A percentile compares a stretch with the other conserved stretches of the same genome.
These are phyloP conservation scores for Trochalopteron elliotii DNA, from an alignment of 2,113 vertebrate species.

Conservation along the genomic window DNA sequence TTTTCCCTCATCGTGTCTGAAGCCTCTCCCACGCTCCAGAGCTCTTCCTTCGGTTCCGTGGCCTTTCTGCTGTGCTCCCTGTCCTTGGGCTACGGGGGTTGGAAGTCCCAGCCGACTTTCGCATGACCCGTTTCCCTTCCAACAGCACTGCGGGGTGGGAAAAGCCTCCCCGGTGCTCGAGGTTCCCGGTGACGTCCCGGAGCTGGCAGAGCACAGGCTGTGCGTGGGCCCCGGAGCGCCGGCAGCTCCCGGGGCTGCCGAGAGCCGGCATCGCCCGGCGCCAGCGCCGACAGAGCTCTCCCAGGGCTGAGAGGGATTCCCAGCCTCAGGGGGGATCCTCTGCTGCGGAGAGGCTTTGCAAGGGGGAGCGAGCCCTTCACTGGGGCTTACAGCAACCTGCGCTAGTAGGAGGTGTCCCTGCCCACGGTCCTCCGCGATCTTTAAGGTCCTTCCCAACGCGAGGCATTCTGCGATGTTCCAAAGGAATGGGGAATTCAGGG, in stretches of 20 bases:
- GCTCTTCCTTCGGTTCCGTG: background rate
- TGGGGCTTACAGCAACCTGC: background rate
- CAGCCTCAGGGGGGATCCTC: background rate
- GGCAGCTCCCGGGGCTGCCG: background rate
- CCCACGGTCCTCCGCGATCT: background rate
- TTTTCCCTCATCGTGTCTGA: background rate
- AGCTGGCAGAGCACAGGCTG: background rate
- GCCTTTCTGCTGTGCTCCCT: background rate
- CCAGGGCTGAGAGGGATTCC: background rate
- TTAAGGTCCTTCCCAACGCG: background rate
- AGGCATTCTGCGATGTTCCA: background rate
- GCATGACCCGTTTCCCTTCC: accelerated
- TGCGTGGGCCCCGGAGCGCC: background rate
- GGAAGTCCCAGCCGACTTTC: background rate
- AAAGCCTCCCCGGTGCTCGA: background rate
- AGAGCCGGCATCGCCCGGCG: background rate
- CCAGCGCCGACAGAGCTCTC: background rate
- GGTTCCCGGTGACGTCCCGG: background rate
- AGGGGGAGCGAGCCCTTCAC: background rate
- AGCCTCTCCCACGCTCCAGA: background rate
- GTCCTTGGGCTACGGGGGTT: accelerated
- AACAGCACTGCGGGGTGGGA: background rate
- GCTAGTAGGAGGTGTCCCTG: background rate
- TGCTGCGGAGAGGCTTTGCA: too few species aligned
- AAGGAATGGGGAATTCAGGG: accelerated